phyloP scores from a whole-genome alignment of 2,113 vertebrate species.

The Antechinus flavipes region DNA sequence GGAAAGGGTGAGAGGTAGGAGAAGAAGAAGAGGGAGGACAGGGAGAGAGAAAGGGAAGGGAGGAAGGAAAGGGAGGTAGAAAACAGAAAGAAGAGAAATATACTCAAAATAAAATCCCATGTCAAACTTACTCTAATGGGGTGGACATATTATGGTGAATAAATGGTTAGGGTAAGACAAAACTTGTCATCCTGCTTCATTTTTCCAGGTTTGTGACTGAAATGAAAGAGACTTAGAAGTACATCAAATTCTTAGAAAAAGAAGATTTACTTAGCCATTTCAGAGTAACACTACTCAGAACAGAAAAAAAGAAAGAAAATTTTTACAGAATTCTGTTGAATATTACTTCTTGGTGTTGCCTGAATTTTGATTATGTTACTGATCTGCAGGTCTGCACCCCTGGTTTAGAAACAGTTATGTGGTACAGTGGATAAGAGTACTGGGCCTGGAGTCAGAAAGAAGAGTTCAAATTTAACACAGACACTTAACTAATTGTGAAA shows the following conservation, averaged over 20 bases:
- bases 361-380: not conserved
- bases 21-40: not conserved
- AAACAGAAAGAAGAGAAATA: not conserved
- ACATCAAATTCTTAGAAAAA: not conserved
- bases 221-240: not conserved
- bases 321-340: not conserved
- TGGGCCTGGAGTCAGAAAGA: not conserved
- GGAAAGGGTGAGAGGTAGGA: too few species aligned
- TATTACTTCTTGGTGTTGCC: not conserved
- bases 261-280: not conserved
- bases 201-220: not conserved
- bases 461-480: not conserved
- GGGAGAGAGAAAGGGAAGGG: not conserved
- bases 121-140: not conserved
- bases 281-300: not conserved
- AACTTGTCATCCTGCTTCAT: not conserved
- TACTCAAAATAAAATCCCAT: not conserved
- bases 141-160: not conserved
- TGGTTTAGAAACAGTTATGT: not conserved
- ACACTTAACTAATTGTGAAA: not conserved
- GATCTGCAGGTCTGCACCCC: not conserved
- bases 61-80: not conserved
- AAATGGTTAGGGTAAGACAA: not conserved
- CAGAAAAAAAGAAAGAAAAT: not conserved
- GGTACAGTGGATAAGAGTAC: not conserved